These are phyloP conservation scores for Melinopterus prodromus DNA, from an alignment of 2,888 invertebrate species.

Conservation along the genomic window DNA sequence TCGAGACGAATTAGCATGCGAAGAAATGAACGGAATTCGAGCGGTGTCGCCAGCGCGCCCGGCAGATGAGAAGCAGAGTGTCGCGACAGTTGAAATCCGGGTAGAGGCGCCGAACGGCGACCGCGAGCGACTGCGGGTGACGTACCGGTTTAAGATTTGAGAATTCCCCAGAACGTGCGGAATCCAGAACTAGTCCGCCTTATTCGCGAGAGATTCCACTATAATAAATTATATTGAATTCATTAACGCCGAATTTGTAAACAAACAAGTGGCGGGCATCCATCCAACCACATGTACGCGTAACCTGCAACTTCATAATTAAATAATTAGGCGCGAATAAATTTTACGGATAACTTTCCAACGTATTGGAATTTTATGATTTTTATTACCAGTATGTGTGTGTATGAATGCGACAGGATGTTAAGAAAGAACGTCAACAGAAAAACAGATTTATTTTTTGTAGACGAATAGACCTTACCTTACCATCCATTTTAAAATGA, in stretches of 20 bases:
- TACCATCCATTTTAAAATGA: no score
- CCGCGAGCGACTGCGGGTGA: background rate
- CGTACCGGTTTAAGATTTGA: background rate
- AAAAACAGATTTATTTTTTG: no score
- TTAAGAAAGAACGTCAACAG: no score
- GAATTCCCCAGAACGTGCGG: slow-evolving; percentile 4
- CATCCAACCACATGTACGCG: background rate
- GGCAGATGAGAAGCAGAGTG: background rate
- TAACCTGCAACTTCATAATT: background rate
- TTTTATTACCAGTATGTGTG: no score
- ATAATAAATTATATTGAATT: background rate
- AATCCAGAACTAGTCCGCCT: background rate
- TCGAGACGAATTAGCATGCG: background rate
- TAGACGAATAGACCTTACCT: no score
- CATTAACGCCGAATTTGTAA: background rate
- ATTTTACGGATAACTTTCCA: background rate
- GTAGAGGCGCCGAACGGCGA: background rate
- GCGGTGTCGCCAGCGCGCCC: background rate
- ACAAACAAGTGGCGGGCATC: background rate
- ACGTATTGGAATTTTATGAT: background rate
- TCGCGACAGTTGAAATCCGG: background rate
- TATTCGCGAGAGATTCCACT: background rate
- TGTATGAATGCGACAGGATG: no score
- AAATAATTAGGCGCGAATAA: background rate
- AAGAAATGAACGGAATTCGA: background rate